Percentiles rank a stretch among this genome's conserved stretches.
These are phyloP conservation scores for Orientallactaga bullata DNA, from an alignment of 2,113 vertebrate genomes.

Conservation along the genomic window DNA sequence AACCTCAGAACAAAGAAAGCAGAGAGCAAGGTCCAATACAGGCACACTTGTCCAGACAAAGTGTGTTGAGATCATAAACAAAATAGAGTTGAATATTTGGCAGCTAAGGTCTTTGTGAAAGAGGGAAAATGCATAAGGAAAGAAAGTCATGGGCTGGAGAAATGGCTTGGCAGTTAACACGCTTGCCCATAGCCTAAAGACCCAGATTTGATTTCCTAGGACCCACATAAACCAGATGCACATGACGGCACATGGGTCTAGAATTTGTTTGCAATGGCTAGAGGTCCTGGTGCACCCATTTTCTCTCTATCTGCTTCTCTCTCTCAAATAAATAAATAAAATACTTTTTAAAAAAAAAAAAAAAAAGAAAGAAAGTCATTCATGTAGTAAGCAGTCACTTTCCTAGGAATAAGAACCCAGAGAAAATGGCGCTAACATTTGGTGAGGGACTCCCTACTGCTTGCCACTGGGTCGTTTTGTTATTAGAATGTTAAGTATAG, in stretches of 20 bases:
- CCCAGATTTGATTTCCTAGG: too few relatives aligned
- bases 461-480: background rate
- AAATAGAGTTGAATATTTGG: background rate
- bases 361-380: background rate
- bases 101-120: background rate
- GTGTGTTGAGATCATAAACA: conserved; percentile 9
- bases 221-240: too few relatives aligned
- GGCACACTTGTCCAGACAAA: background rate
- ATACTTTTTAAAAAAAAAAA: background rate
- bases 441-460: background rate
- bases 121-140: background rate
- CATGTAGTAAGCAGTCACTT: background rate
- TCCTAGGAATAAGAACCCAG: background rate
- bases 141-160: background rate
- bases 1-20: background rate
- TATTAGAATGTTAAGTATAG: background rate
- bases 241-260: too few relatives aligned
- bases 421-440: background rate
- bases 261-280: too few relatives aligned
- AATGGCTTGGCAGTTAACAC: too few relatives aligned
- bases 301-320: too few relatives aligned
- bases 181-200: too few relatives aligned
- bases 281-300: too few relatives aligned
- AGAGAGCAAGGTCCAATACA: background rate
- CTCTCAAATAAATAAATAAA: too few relatives aligned